These are phyloP conservation scores for Luffia ferchaultella DNA, from an alignment of 2,888 invertebrate genomes.

Conservation along the genomic window DNA sequence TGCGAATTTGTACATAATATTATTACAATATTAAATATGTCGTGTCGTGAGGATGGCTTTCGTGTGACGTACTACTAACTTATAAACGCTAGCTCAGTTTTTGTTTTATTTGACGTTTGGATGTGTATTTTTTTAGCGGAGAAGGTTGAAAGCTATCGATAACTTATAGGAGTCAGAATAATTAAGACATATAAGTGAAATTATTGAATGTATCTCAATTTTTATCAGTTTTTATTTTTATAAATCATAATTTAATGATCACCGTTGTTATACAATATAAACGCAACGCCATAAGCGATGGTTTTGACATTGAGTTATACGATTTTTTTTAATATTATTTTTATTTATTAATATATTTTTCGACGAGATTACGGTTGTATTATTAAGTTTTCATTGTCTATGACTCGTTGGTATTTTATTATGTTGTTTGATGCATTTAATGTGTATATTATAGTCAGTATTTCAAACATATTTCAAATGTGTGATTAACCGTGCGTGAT, in stretches of 20 bases:
- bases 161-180: too few relatives aligned
- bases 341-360: too few relatives aligned
- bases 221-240: too few relatives aligned
- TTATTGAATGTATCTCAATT: too few relatives aligned
- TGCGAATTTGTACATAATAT: slow-evolving; percentile 34
- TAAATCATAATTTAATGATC: too few relatives aligned
- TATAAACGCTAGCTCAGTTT: not conserved
- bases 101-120: too few relatives aligned
- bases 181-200: too few relatives aligned
- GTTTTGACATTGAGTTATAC: too few relatives aligned
- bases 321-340: too few relatives aligned
- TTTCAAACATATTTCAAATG: not conserved
- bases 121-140: slow-evolving; percentile 21
- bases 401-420: slow-evolving; percentile 24
- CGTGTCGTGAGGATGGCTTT: slow-evolving; percentile 54
- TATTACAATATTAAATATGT: slow-evolving; percentile 27
- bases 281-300: too few relatives aligned
- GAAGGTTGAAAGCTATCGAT: too few relatives aligned
- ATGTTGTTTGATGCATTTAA: slow-evolving; percentile 34
- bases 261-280: too few relatives aligned
- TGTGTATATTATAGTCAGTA: slow-evolving; percentile 11
- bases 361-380: slow-evolving; percentile 16
- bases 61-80: not conserved
- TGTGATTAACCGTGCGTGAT: slow-evolving; percentile 20
- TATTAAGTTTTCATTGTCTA: slow-evolving; percentile 47